phyloP scores from a whole-genome alignment of 2,113 vertebrate species.

The Chaetops frenatus region DNA sequence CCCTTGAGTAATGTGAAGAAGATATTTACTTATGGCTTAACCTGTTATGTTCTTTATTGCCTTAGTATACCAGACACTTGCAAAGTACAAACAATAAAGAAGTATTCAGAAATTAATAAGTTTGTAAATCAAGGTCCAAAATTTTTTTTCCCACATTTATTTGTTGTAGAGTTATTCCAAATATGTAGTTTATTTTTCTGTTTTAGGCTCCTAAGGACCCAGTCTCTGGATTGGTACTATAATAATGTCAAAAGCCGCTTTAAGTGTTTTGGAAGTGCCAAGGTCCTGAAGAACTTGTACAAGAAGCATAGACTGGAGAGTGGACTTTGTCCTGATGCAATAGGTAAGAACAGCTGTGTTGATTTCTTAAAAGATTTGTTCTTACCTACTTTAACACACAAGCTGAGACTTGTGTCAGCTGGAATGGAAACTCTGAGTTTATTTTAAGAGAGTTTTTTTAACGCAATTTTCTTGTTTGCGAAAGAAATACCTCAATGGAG shows the following conservation, averaged over 20 bases:
- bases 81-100: neutral
- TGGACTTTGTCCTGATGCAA: constrained; percentile 75
- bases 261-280: constrained; percentile 95
- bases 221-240: constrained; percentile 97
- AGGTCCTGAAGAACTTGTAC: constrained; percentile 94
- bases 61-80: neutral
- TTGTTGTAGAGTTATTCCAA: neutral
- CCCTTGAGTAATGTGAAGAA: neutral
- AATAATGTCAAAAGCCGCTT: constrained; percentile 95
- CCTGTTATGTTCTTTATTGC: neutral
- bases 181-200: neutral
- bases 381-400: neutral
- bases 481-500: neutral
- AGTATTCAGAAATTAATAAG: neutral
- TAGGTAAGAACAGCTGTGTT: constrained; percentile 71
- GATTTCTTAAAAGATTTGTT: neutral
- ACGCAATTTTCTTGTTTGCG: neutral
- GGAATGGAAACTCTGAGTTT: neutral
- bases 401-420: neutral
- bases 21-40: neutral
- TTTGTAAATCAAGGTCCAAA: neutral
- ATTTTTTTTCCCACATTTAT: neutral
- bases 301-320: constrained; percentile 88
- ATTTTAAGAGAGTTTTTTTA: neutral
- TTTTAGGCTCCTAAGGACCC: constrained; percentile 84